phyloP scores from a whole-genome alignment of 2,888 invertebrate genomes.

The Amblyjoppa proteus region DNA sequence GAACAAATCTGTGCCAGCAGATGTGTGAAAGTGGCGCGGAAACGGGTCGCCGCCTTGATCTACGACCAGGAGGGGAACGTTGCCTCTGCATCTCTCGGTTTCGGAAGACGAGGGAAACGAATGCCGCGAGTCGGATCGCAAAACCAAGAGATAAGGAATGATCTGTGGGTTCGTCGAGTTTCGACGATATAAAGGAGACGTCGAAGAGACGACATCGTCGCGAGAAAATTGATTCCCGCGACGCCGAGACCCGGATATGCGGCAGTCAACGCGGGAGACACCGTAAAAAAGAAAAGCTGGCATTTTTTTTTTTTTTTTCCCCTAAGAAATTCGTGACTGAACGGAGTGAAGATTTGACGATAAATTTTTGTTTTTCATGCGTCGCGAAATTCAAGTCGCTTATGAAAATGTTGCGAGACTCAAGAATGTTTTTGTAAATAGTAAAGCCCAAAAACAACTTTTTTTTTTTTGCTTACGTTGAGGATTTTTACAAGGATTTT shows the following conservation, averaged over 20 bases:
- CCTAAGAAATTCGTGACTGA: not conserved
- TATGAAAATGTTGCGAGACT: no score
- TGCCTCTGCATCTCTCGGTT: constrained; percentile 51
- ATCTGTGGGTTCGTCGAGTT: constrained; percentile 39
- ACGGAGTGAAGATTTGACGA: no score
- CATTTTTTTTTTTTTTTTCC: not conserved
- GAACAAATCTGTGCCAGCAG: constrained; percentile 71
- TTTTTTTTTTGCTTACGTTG: no score
- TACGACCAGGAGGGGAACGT: constrained; percentile 60
- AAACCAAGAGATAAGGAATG: constrained; percentile 52
- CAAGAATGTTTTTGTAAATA: no score
- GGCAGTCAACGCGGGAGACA: not conserved
- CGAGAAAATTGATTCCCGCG: constrained; percentile 15
- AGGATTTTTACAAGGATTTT: no score
- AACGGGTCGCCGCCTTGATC: constrained; percentile 70
- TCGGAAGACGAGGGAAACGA: constrained; percentile 53
- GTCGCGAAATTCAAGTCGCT: no score
- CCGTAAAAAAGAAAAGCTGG: not conserved
- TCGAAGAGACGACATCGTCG: constrained; percentile 17
- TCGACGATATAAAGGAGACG: constrained; percentile 25
- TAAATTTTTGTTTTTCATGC: no score
- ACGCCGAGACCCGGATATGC: not conserved
- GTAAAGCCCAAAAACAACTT: no score
- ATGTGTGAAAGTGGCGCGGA: constrained; percentile 72
- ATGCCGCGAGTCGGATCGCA: not conserved